A percentile compares a stretch with the other conserved stretches of the same genome.
These are phyloP conservation scores for Cacatua alba DNA, from an alignment of 2,113 vertebrate species.

Conservation along the genomic window DNA sequence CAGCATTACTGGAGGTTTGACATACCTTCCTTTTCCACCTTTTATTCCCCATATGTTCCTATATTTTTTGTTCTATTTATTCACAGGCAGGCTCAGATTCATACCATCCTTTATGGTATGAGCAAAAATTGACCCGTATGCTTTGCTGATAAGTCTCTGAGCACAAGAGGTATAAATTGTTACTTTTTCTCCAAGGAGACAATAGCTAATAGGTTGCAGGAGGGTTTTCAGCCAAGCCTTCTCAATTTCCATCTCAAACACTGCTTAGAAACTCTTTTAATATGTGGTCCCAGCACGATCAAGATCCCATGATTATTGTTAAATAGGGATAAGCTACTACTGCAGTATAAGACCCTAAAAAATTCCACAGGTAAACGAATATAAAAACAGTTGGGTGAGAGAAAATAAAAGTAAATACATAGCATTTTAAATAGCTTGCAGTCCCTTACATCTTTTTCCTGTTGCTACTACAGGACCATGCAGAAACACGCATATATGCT, in stretches of 20 bases:
- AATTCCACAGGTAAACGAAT: background rate
- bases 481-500: background rate
- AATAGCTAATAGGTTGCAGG: background rate
- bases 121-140: background rate
- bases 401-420: background rate
- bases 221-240: background rate
- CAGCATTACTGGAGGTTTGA: background rate
- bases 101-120: background rate
- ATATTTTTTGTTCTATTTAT: background rate
- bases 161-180: background rate
- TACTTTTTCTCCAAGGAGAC: background rate
- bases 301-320: background rate
- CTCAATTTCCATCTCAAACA: background rate
- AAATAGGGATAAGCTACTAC: background rate
- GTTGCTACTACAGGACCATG: background rate
- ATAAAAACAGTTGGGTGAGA: background rate
- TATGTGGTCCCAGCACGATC: background rate
- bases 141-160: background rate
- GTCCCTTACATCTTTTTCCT: background rate
- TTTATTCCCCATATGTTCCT: background rate
- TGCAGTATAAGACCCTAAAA: background rate
- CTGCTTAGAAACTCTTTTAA: background rate
- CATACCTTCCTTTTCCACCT: fast-evolving
- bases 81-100: background rate
- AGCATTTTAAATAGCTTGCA: background rate